Conservation (phyloP, 1,140 invertebrate genomes). For the Drosophila murphyi region DNA sequence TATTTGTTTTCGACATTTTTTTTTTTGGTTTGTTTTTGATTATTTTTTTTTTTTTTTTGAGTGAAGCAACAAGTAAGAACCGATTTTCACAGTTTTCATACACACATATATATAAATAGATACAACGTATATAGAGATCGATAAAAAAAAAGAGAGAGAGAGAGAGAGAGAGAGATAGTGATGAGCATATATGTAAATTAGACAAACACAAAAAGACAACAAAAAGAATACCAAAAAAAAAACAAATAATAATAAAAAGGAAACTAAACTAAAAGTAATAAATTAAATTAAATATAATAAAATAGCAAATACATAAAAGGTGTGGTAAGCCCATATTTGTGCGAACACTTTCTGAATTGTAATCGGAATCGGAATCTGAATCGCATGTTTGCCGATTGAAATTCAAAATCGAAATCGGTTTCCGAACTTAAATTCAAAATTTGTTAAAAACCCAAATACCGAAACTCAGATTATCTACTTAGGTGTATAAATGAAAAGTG, state of each 20-base stretch:
- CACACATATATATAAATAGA: slow-evolving; percentile 39
- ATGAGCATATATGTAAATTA: slow-evolving; percentile 34
- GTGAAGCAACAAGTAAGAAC: slow-evolving; percentile 44
- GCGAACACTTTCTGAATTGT: neutral
- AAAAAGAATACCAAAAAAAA: slow-evolving; percentile 41
- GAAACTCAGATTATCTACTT: too few relatives aligned
- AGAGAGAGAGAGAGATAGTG: slow-evolving; percentile 46
- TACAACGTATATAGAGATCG: slow-evolving; percentile 37
- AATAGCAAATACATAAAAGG: neutral
- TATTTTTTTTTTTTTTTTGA: slow-evolving; percentile 33
- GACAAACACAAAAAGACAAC: slow-evolving; percentile 46
- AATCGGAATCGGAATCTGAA: too few relatives aligned
- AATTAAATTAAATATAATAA: slow-evolving; percentile 23
- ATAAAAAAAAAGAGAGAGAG: slow-evolving; percentile 51
- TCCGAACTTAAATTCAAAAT: too few relatives aligned
- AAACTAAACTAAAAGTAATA: neutral
- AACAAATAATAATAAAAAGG: slow-evolving; percentile 5
- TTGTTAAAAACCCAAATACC: too few relatives aligned
- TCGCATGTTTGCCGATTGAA: too few relatives aligned
- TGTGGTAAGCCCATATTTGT: neutral
- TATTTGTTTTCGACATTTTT: slow-evolving; percentile 36
- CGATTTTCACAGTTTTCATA: slow-evolving; percentile 51
- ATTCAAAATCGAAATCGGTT: too few relatives aligned
- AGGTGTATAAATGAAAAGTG: too few relatives aligned
- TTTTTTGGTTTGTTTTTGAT: slow-evolving; percentile 5